Conservation (phyloP, 2,888 invertebrate species). For the Melolontha melolontha region DNA sequence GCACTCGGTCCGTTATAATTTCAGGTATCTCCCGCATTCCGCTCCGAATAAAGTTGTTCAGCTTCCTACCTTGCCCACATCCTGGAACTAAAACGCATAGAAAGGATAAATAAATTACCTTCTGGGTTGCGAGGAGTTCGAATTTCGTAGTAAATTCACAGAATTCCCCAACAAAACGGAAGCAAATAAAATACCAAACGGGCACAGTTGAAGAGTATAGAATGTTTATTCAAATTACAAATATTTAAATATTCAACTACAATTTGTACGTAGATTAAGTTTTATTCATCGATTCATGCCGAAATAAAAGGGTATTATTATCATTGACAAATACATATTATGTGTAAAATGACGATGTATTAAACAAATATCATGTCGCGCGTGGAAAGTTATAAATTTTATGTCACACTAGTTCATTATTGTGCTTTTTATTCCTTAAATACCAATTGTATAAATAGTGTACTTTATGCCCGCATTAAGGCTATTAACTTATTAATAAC, state of each 20-base stretch:
- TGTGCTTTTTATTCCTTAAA: too few relatives aligned
- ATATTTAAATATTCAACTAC: not conserved
- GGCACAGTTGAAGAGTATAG: constrained; percentile 11
- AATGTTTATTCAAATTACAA: constrained; percentile 9
- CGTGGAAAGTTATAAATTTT: too few relatives aligned
- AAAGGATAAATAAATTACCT: constrained; percentile 31
- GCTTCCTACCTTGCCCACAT: constrained; percentile 28
- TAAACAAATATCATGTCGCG: too few relatives aligned
- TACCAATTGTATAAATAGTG: too few relatives aligned
- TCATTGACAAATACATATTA: too few relatives aligned
- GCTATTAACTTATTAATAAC: too few relatives aligned
- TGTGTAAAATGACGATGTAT: too few relatives aligned
- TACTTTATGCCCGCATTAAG: too few relatives aligned
- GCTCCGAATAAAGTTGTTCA: constrained; percentile 29
- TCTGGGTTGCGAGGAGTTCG: constrained; percentile 22
- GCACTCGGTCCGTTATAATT: constrained; percentile 31
- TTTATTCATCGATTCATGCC: too few relatives aligned
- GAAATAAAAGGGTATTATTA: too few relatives aligned
- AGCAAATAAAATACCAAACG: constrained; percentile 23
- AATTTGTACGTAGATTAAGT: too few relatives aligned
- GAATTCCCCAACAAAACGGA: constrained; percentile 24
- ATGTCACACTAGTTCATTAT: too few relatives aligned
- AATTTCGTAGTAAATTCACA: constrained; percentile 27
- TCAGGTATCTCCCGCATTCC: constrained; percentile 34
- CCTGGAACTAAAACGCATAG: constrained; percentile 24